Base-by-base conservation (phyloP, 2,797 vertebrate species). In the Sebastes umbrosus region DNA sequence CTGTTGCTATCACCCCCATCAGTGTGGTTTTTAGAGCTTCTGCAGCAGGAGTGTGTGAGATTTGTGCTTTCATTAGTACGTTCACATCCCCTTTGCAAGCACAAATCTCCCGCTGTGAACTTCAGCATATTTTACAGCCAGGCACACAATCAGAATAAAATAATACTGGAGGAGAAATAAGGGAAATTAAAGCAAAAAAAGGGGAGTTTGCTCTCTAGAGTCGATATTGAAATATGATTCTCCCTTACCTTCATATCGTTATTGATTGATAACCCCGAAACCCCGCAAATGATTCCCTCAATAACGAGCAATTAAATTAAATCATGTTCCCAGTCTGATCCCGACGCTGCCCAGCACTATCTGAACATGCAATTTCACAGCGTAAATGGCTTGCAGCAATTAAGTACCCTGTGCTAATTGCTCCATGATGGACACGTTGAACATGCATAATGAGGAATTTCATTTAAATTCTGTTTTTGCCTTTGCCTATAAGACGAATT, bases 261-360 rank as follows among this genome's bases (percentile, higher is more conserved):
- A 25, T 27, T 65, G 75, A 87, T 60, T 84, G 80, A 87, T 85
- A 82, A 80, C 62, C 75, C 39, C 0, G 2, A 82, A 63, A 85
- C 66, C 74, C 25, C 13, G 69, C 20, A 73, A 60, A 91, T 89
- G 71, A 86, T 88, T 90, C 87, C 66, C 66, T 68, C 73, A 78
- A 84, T 91, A 87, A 90, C 64, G 67, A 90, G 85, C 86, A 88
- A 89, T 93, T 92, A 87, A 88, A 92, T 89, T 80, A 84, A 94
- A 89, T 92, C 65, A 80, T 92, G 85, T 91, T 92, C 82, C 59
- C 62, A 59, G 52, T 86, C 75, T 92, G 88, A 91, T 90, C 83
- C 78, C 8, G 4, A 50, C 58, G 75, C 77, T 69, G 82, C 84
- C 82, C 62, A 70, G 27, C 70, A 74, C 55, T 84, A 69, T 84